Conservation (phyloP, 2,113 vertebrate species). For the Oreochromis niloticus region DNA sequence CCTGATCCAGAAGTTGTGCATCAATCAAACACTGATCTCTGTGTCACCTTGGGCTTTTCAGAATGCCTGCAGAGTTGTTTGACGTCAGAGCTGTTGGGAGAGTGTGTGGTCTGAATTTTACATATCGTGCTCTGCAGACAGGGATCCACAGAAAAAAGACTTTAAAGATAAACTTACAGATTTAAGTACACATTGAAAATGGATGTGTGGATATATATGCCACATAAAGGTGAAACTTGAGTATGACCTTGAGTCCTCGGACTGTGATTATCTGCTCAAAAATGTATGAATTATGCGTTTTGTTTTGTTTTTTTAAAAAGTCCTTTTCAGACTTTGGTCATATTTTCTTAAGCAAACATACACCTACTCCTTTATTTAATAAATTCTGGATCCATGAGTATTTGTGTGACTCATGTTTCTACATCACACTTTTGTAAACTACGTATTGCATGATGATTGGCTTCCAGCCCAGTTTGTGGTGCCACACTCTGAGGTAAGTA, state of each 20-base stretch:
- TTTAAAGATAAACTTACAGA: background rate
- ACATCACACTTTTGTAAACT: background rate
- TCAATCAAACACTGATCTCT: constrained; percentile 37
- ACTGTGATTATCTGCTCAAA: background rate
- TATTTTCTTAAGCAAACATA: background rate
- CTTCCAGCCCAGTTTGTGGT: background rate
- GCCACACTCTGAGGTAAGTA: background rate
- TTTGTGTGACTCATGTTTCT: background rate
- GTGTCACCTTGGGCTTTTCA: constrained; percentile 48
- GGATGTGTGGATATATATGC: background rate
- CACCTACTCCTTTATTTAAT: background rate
- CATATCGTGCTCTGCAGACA: background rate
- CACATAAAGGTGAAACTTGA: background rate
- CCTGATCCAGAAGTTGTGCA: constrained; percentile 17
- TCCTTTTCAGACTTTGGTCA: background rate
- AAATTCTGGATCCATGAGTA: background rate
- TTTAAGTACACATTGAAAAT: background rate
- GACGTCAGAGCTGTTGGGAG: constrained; percentile 19
- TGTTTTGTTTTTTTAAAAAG: no score
- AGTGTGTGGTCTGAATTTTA: background rate
- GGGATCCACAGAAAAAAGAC: background rate
- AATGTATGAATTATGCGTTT: background rate
- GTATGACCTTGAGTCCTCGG: background rate
- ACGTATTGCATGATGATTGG: background rate
- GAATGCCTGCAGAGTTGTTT: constrained; percentile 22